Conservation (phyloP, 2,888 invertebrate genomes). For the Tinea semifulvella region DNA sequence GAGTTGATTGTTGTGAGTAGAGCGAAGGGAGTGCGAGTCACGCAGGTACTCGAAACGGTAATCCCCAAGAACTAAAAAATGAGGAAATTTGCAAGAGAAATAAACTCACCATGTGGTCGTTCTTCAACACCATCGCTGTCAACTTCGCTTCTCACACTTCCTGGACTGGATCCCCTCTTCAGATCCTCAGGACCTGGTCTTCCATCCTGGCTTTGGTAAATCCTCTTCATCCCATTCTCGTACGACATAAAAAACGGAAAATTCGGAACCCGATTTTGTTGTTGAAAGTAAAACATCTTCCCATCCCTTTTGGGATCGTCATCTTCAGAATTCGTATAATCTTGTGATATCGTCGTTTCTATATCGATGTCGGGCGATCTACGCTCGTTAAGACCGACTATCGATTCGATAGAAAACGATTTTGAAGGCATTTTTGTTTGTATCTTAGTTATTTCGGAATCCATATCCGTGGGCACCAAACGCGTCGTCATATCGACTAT, state of each 20-base stretch:
- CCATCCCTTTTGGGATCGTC: conserved; percentile 49
- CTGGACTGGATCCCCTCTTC: conserved; percentile 48
- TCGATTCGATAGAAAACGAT: conserved; percentile 72
- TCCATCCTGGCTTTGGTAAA: conserved; percentile 26
- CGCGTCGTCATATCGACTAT: conserved; percentile 11
- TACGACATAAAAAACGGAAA: conserved; percentile 61
- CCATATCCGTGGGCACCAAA: conserved; percentile 29
- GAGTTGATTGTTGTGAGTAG: too few relatives aligned
- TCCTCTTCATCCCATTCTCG: conserved; percentile 38
- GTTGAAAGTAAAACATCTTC: conserved; percentile 49
- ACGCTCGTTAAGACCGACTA: conserved; percentile 54
- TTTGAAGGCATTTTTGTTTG: conserved; percentile 61
- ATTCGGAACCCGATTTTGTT: conserved; percentile 51
- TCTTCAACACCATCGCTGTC: conserved; percentile 59
- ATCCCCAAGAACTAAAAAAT: too few relatives aligned
- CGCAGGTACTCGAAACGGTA: too few relatives aligned
- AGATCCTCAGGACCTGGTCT: conserved; percentile 37
- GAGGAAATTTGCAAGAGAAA: too few relatives aligned
- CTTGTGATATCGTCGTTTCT: conserved; percentile 48
- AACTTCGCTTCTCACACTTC: conserved; percentile 52
- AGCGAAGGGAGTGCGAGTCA: too few relatives aligned
- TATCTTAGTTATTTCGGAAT: conserved; percentile 53
- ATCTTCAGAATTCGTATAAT: conserved; percentile 47
- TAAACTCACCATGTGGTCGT: conserved; percentile 46
- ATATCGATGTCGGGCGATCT: conserved; percentile 58